A percentile compares a stretch with the other conserved stretches of the same genome.
Conservation (phyloP, 2,888 invertebrate species). For the Patella pellucida region DNA sequence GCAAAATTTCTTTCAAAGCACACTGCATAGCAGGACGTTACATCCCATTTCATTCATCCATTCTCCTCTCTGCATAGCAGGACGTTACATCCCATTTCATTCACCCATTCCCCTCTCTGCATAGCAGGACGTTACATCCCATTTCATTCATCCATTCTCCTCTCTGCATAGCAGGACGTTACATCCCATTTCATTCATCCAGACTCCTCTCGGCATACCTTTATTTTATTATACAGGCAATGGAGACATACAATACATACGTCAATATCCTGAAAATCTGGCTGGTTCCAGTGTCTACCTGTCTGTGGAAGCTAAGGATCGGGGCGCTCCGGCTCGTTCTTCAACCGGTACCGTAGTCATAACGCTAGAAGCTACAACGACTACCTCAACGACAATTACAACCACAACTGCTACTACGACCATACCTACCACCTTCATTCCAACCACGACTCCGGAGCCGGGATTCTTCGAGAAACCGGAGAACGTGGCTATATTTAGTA, state of each 20-base stretch:
- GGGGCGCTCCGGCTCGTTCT: background rate
- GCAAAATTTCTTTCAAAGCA: too few relatives aligned
- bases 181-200: too few relatives aligned
- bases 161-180: too few relatives aligned
- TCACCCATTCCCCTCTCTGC: too few relatives aligned
- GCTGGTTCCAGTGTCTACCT: background rate
- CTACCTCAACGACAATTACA: background rate
- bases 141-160: too few relatives aligned
- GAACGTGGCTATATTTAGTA: constrained; percentile 4
- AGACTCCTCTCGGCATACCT: too few relatives aligned
- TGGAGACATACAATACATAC: background rate
- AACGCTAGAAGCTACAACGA: background rate
- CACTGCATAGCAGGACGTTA: too few relatives aligned
- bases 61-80: too few relatives aligned
- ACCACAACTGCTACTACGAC: background rate
- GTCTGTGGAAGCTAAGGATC: background rate
- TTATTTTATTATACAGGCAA: background rate
- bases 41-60: too few relatives aligned
- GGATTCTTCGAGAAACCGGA: background rate
- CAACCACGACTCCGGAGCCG: background rate
- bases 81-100: too few relatives aligned
- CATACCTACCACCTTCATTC: background rate
- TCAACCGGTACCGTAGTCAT: constrained; percentile 2
- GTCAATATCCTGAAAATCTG: background rate
- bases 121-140: too few relatives aligned